phyloP scores from a whole-genome alignment of 2,888 invertebrate species.

The Apoda limacodes region DNA sequence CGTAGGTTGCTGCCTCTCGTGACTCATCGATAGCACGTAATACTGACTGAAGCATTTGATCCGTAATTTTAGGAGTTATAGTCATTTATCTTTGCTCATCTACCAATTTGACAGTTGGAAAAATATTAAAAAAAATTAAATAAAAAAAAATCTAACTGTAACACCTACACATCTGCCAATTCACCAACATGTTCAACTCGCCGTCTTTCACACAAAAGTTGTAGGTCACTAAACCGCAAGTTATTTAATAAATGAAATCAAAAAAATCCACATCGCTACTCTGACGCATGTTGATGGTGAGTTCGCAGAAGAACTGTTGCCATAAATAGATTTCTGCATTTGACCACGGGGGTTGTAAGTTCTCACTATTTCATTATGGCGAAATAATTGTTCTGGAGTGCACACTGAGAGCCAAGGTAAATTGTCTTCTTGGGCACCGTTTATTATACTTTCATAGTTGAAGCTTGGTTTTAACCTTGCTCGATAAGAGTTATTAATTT shows the following conservation, averaged over 20 bases:
- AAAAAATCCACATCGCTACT: constrained; percentile 1
- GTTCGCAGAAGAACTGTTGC: constrained; percentile 4
- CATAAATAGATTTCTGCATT: constrained; percentile 1
- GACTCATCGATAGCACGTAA: background rate
- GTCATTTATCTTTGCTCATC: too few relatives aligned
- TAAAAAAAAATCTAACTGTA: background rate
- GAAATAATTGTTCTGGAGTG: too few relatives aligned
- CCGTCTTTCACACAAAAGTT: constrained; percentile 11
- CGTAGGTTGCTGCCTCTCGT: background rate
- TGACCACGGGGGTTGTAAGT: background rate
- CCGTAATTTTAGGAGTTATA: background rate
- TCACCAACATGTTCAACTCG: too few relatives aligned
- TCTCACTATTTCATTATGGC: too few relatives aligned
- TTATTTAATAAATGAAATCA: constrained; percentile 1
- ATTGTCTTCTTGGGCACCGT: too few relatives aligned
- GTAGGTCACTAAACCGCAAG: background rate
- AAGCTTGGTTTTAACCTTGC: too few relatives aligned
- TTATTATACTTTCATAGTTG: too few relatives aligned
- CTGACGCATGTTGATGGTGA: constrained; percentile 4
- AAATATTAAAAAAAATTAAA: too few relatives aligned
- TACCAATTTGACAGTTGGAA: background rate
- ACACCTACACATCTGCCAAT: background rate
- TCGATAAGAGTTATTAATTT: too few relatives aligned
- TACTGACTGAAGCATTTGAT: background rate
- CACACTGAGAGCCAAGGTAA: too few relatives aligned